A percentile compares a stretch with the other conserved stretches of the same genome.
Evolutionary conservation across 2,888 invertebrate species (phyloP).

Genomic region (Myopa tessellatipennis): DNA sequence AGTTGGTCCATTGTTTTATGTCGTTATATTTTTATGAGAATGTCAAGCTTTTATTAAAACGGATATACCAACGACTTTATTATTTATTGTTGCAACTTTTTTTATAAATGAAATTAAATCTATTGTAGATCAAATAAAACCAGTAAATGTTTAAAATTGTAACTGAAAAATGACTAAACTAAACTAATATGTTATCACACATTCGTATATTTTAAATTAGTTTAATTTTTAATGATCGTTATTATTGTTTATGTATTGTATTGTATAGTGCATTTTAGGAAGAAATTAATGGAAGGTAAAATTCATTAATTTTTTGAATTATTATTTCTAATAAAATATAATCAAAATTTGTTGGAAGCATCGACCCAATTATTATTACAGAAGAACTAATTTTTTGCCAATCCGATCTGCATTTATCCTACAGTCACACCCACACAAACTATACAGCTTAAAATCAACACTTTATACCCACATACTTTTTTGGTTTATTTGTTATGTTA

Average conservation of each 20-base stretch:
- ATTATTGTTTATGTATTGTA: constrained; percentile 28
- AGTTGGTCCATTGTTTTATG: constrained; percentile 39
- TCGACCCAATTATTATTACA: too few species aligned
- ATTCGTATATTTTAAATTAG: constrained; percentile 49
- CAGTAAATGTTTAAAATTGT: constrained; percentile 37
- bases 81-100: background rate
- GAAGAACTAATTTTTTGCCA: too few species aligned
- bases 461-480: too few species aligned
- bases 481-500: too few species aligned
- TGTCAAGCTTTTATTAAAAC: constrained; percentile 49
- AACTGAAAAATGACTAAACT: constrained; percentile 29
- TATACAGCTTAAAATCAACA: too few species aligned
- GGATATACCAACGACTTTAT: background rate
- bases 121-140: constrained; percentile 13
- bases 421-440: too few species aligned
- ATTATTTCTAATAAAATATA: background rate
- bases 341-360: too few species aligned
- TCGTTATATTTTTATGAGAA: constrained; percentile 41
- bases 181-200: constrained; percentile 47
- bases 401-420: too few species aligned
- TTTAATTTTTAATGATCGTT: background rate
- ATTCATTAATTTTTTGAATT: constrained; percentile 26
- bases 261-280: constrained; percentile 5
- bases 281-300: background rate
- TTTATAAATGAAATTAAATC: constrained; percentile 10